Percentiles rank a stretch among this genome's conserved stretches.
These are phyloP conservation scores for Helobdella robusta DNA, from an alignment of 2,888 invertebrate genomes.

Conservation along the genomic window DNA sequence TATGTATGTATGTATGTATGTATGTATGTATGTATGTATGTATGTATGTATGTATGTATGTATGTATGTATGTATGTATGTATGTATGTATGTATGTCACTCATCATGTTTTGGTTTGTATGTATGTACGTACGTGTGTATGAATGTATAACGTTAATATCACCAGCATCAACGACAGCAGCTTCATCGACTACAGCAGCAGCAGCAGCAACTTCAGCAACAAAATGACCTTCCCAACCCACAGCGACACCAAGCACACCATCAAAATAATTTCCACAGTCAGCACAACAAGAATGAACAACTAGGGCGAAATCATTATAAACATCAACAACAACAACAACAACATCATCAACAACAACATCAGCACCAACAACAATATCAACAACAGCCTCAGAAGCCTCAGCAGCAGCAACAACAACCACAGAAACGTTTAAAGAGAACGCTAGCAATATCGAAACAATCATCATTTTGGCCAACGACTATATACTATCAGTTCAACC, in stretches of 20 bases:
- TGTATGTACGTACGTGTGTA: slow-evolving; percentile 10
- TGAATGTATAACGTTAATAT: not conserved
- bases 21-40: slow-evolving; percentile 29
- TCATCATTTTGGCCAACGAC: too few species aligned
- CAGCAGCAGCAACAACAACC: not conserved
- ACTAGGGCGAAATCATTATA: too few species aligned
- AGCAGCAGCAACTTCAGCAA: too few species aligned
- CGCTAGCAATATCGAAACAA: too few species aligned
- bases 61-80: slow-evolving; percentile 25
- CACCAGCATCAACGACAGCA: not conserved
- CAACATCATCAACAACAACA: not conserved
- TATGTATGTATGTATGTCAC: slow-evolving; percentile 21
- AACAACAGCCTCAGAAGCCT: not conserved
- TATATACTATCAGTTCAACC: too few species aligned
- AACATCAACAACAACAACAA: too few species aligned
- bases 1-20: slow-evolving; percentile 28
- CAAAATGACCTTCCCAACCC: not conserved
- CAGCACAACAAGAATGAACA: too few species aligned
- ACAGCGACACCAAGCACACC: not conserved
- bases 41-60: slow-evolving; percentile 25
- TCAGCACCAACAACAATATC: not conserved
- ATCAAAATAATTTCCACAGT: too few species aligned
- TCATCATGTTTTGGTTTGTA: not conserved
- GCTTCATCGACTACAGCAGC: not conserved
- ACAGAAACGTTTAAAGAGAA: too few species aligned